Evolutionary conservation across 2,797 vertebrate genomes (phyloP).

Genomic region (Microctenopoma stevenorrisi): DNA sequence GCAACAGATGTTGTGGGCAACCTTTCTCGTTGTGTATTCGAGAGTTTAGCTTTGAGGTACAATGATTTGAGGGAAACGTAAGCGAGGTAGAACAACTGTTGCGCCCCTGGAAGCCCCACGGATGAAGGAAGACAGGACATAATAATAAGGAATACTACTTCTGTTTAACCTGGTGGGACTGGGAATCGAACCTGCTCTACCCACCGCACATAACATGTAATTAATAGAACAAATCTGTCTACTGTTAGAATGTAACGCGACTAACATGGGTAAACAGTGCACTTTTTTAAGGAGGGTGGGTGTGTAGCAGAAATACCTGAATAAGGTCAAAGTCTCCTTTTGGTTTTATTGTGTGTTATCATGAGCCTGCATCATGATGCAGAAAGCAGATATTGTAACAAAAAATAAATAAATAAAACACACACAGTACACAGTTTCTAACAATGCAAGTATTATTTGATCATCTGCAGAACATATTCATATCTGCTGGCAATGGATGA

Average conservation of each 20-base stretch:
- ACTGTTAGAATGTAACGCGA: neutral
- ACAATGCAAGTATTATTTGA: constrained; percentile 50
- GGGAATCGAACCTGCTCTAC: no score
- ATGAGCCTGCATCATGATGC: neutral
- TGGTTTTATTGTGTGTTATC: neutral
- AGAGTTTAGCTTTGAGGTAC: constrained; percentile 38
- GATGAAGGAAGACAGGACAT: constrained; percentile 3
- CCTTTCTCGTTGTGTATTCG: constrained; percentile 52
- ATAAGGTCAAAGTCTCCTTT: neutral
- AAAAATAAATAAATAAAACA: neutral
- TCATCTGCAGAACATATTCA: constrained; percentile 25
- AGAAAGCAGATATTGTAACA: neutral
- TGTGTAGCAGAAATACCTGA: constrained; percentile 1
- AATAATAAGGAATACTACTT: no score
- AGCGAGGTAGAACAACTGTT: constrained; percentile 43
- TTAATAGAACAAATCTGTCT: constrained; percentile 6
- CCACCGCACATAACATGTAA: neutral
- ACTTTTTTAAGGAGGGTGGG: neutral
- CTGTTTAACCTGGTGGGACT: no score
- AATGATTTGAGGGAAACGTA: constrained; percentile 69
- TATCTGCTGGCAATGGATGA: constrained; percentile 26
- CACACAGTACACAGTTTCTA: constrained; percentile 8
- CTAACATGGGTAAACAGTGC: neutral
- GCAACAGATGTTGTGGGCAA: constrained; percentile 81
- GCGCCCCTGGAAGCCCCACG: constrained; percentile 42